Base-by-base conservation (phyloP, 2,113 vertebrate species). In the Anser brachyrhynchus region DNA sequence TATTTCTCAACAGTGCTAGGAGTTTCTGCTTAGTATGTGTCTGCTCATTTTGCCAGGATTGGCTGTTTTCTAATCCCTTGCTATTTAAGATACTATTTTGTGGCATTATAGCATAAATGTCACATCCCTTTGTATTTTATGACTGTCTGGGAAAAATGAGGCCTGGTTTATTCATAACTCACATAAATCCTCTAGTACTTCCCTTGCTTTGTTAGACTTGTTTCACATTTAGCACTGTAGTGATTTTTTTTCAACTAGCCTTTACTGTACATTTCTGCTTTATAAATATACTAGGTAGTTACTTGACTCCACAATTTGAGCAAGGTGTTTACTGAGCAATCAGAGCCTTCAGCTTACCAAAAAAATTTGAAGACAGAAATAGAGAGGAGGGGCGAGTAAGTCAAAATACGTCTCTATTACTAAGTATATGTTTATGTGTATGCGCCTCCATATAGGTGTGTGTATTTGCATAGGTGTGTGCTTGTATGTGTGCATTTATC, bases 381-480 rank as follows among this genome's bases (percentile, higher is more conserved):
- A 41, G 41, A 46, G 37, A 65, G 19, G 49, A 78, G 15, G 23
- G 19, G 39, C 39, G 59, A 84, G 23, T 37, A 43, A 37, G 54
- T 73, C 83, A 62, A 81, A 84, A 64, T 25, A 62, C 78, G 16
- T 35, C 46, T 87, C 79, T 21, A 84, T 26, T 37, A 75, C 57
- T 52, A 33, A 78, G 29, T 37, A 19, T 61, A 26, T 73, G 19
- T 76, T 4, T 39, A 14, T 39, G 23, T 41, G 7, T 43, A 8
- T 7, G 9, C 39, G 25, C 21, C 37, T 61, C 8, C 74, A 87
- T 65, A 43, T 61, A 46, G 12, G 46, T 66, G 18, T 35, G 43
- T 15, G 16, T 3, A 1, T 1, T 13, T 12, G 7, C 54, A 19
- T 31, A 1, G 65, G 49, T 13, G 3, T 69, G 7, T 0, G 10